phyloP scores from a whole-genome alignment of 2,113 vertebrate species.

The Corydoras sp. region DNA sequence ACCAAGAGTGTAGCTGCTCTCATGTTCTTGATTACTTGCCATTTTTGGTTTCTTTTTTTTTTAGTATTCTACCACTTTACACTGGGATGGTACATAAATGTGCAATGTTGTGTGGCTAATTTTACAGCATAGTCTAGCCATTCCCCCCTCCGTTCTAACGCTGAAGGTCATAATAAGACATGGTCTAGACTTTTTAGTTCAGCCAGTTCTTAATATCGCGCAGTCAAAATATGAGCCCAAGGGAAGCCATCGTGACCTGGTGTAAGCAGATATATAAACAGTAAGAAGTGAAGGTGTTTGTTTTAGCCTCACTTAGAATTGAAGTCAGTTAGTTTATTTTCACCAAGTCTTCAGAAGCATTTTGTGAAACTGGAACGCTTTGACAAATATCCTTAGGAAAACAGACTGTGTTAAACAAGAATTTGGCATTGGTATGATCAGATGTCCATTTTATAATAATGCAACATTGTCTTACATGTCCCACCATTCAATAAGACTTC shows the following conservation, averaged over 20 bases:
- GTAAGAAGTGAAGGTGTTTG: background rate
- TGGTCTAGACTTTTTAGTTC: constrained; percentile 13
- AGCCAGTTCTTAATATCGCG: background rate
- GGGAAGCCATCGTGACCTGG: constrained; percentile 1
- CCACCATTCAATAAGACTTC: too few relatives aligned
- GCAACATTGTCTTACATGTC: too few relatives aligned
- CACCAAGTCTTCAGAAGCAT: background rate
- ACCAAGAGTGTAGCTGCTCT: constrained; percentile 36
- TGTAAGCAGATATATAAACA: background rate
- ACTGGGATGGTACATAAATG: constrained; percentile 5
- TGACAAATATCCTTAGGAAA: too few relatives aligned
- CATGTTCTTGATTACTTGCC: constrained; percentile 39
- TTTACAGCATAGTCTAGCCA: background rate
- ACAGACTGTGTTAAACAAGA: too few relatives aligned
- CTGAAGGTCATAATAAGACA: background rate
- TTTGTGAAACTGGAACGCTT: too few relatives aligned
- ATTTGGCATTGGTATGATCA: too few relatives aligned
- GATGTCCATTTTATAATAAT: too few relatives aligned
- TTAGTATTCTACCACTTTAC: background rate
- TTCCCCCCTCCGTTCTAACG: background rate
- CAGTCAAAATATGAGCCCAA: constrained; percentile 5
- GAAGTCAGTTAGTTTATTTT: background rate
- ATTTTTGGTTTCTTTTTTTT: background rate
- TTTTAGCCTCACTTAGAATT: too few relatives aligned
- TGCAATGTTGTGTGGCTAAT: constrained; percentile 1